Conservation (phyloP, 2,888 invertebrate genomes). For the Eupithecia exiguata region DNA sequence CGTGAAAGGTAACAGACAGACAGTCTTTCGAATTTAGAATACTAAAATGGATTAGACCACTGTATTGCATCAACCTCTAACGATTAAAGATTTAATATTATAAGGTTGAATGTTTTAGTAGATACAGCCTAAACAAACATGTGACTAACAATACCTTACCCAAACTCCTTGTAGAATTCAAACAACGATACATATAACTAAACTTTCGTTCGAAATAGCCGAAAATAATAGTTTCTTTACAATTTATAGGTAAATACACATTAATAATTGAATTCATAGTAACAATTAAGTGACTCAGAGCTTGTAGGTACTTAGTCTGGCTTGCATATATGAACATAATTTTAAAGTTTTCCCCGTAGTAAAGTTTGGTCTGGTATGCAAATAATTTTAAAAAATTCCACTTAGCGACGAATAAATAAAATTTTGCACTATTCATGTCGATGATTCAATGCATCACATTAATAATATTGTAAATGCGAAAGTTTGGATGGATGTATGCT, state of each 20-base stretch:
- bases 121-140: background rate
- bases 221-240: too few species aligned
- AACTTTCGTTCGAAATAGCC: too few species aligned
- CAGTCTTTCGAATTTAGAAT: too few species aligned
- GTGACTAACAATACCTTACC: too few species aligned
- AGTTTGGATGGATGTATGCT: background rate
- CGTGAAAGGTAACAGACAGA: too few species aligned
- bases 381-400: background rate
- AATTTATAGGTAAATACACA: too few species aligned
- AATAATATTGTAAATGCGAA: background rate
- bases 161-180: too few species aligned
- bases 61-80: conserved; percentile 49
- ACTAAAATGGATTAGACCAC: conserved; percentile 46
- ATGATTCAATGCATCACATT: background rate
- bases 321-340: background rate
- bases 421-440: background rate
- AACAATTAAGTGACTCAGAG: background rate
- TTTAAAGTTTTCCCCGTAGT: background rate
- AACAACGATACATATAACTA: too few species aligned
- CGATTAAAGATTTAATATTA: conserved; percentile 51
- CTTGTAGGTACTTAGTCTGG: background rate
- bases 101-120: conserved; percentile 35
- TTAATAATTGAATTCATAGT: background rate
- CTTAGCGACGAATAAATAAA: background rate
- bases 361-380: background rate